Conservation (phyloP, 2,888 invertebrate species). For the Aphidoletes aphidimyza region DNA sequence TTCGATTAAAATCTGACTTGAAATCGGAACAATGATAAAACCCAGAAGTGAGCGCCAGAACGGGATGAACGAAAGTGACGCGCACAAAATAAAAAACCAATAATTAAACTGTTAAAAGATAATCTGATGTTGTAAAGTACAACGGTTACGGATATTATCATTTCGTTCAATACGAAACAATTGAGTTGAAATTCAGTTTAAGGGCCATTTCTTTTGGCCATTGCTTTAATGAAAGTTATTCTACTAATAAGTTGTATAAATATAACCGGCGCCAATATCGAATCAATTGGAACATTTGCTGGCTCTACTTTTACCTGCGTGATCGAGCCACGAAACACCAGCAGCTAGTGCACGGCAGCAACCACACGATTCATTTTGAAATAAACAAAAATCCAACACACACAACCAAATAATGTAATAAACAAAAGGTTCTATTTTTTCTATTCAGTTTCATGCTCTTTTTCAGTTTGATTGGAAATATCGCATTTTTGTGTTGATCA, state of each 20-base stretch:
- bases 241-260: constrained; percentile 32
- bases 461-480: not conserved
- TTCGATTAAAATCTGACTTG: constrained; percentile 40
- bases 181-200: constrained; percentile 20
- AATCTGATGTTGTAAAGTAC: constrained; percentile 52
- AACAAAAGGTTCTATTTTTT: not conserved
- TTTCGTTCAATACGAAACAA: not conserved
- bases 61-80: not conserved
- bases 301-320: not conserved
- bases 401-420: constrained; percentile 29
- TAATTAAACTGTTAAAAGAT: constrained; percentile 54
- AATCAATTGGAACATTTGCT: not conserved
- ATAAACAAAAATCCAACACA: constrained; percentile 15
- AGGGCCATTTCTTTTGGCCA: no score
- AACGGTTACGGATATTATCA: constrained; percentile 52
- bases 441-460: constrained; percentile 27
- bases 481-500: constrained; percentile 16
- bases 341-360: not conserved
- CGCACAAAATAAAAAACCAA: constrained; percentile 47
- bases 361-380: not conserved
- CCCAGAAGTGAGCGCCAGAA: not conserved
- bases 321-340: not conserved
- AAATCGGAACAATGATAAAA: not conserved
- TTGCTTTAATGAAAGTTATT: not conserved
- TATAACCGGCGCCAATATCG: constrained; percentile 49